Percentiles rank a stretch among this genome's conserved stretches.
Conservation (phyloP, 2,797 vertebrate genomes). For the Propithecus deckenii region DNA sequence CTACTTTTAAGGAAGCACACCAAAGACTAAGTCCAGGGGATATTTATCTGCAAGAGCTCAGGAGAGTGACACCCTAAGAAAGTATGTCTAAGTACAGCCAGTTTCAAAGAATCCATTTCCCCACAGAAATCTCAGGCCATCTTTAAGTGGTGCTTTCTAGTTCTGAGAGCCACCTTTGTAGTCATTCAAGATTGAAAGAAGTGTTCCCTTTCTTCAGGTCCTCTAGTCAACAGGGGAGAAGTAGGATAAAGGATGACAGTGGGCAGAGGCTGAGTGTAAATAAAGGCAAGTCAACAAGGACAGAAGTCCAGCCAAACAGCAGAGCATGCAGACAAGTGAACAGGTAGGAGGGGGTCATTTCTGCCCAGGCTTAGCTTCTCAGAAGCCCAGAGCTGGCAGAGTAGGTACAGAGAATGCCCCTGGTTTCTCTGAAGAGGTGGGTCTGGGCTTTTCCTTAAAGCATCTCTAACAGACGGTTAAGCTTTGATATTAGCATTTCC, state of each 20-base stretch:
- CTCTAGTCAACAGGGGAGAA: neutral
- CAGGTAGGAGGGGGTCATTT: no score
- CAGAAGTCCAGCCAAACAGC: neutral
- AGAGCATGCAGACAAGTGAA: no score
- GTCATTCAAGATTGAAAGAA: neutral
- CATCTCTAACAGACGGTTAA: neutral
- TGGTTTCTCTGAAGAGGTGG: neutral
- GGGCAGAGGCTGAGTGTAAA: neutral
- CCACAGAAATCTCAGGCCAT: neutral
- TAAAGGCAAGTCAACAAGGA: neutral
- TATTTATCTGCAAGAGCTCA: neutral
- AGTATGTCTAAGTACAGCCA: neutral
- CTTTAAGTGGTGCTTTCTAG: neutral
- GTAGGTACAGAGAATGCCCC: neutral
- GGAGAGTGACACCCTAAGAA: accelerated
- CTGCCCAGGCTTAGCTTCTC: neutral
- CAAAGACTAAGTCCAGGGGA: neutral
- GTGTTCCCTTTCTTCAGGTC: neutral
- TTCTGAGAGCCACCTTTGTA: neutral
- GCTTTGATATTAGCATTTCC: neutral
- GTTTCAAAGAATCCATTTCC: neutral
- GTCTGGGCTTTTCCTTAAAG: neutral
- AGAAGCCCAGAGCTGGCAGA: neutral
- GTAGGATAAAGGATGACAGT: neutral
- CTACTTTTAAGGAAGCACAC: neutral